Percentiles rank a stretch among this genome's conserved stretches.
Conservation (phyloP, 2,113 vertebrate species). For the Cichladusa arquata region DNA sequence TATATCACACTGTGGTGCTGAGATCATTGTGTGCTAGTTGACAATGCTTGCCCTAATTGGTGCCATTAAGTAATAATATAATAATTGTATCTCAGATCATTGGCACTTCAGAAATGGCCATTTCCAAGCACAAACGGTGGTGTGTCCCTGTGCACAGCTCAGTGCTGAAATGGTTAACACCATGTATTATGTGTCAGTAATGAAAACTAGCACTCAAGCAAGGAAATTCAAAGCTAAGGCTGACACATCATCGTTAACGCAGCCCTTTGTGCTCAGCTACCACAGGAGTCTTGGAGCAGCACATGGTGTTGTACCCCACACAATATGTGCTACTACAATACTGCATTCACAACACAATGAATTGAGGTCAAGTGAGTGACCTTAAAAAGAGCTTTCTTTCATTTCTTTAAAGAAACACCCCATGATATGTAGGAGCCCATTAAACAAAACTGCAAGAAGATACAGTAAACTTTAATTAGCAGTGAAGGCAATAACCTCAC, state of each 20-base stretch:
- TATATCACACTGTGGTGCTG: constrained; percentile 36
- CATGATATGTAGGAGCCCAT: constrained; percentile 63
- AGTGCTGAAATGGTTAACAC: constrained; percentile 51
- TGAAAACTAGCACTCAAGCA: constrained; percentile 65
- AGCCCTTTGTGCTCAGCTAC: constrained; percentile 66
- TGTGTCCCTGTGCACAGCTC: neutral
- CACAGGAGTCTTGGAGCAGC: constrained; percentile 66
- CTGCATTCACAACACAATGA: constrained; percentile 65
- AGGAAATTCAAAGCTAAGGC: constrained; percentile 67
- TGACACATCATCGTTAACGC: constrained; percentile 64
- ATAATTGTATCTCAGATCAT: constrained; percentile 8
- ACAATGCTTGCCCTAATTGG: constrained; percentile 50
- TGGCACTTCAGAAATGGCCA: neutral
- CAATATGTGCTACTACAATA: constrained; percentile 68
- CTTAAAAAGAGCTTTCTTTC: constrained; percentile 69
- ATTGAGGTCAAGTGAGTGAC: constrained; percentile 66
- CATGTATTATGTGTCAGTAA: constrained; percentile 54
- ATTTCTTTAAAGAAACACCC: constrained; percentile 68
- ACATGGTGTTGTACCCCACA: constrained; percentile 70
- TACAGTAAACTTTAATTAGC: constrained; percentile 71
- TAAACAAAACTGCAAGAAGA: constrained; percentile 70
- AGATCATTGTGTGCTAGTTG: constrained; percentile 39
- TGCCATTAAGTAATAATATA: constrained; percentile 41
- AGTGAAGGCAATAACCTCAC: constrained; percentile 68
- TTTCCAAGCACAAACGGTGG: neutral